Base-by-base conservation (phyloP, 2,888 invertebrate species). In the Troides helena region DNA sequence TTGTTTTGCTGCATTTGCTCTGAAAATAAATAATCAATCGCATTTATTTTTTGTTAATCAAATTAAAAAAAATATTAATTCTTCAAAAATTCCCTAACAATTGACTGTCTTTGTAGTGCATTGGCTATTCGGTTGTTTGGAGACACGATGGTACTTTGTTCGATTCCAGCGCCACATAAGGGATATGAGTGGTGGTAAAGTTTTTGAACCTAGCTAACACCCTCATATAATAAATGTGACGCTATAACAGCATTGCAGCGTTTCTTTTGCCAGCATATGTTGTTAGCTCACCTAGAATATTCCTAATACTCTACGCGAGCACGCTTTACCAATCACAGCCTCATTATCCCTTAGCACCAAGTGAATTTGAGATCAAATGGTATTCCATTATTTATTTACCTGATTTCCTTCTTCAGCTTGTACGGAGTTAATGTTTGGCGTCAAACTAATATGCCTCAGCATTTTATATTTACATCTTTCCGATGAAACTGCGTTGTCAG, bases 1-100 rank as follows among this genome's bases (percentile, higher is more conserved):
- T 94, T 2, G 95, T 93, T 85, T 95, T 95, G 39, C 95, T 94
- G 78, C 95, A 95, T 81, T 95, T 93, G 70, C 89, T 89, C 90
- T 93, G 86, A 78, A 87, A 53, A 5, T n/a, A 53, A n/a, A 46
- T 46, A 46, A 46, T 46, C 0, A 53, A 53, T 7, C 53, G 87
- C 50, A 25, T 36, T 65, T 61, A 67, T 63, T 21, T 65, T 39
- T 39, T 53, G 18, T n/a, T n/a, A 53, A n/a, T 1, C 4, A 53
- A n/a, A 53, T 53, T n/a, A 53, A n/a, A 18, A 53, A 53, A 6
- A n/a, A 18, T 18, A n/a, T 53, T 2, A n/a, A n/a, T 5, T 53
- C n/a, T 53, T n/a, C 46, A 43, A 17, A 17, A 50, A 18, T 50
- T 18, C 50, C 1, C 17, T 53, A n/a, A 53, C 14, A 53, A 53